phyloP scores from a whole-genome alignment of 2,113 vertebrate genomes.

The Blennius ocellaris region DNA sequence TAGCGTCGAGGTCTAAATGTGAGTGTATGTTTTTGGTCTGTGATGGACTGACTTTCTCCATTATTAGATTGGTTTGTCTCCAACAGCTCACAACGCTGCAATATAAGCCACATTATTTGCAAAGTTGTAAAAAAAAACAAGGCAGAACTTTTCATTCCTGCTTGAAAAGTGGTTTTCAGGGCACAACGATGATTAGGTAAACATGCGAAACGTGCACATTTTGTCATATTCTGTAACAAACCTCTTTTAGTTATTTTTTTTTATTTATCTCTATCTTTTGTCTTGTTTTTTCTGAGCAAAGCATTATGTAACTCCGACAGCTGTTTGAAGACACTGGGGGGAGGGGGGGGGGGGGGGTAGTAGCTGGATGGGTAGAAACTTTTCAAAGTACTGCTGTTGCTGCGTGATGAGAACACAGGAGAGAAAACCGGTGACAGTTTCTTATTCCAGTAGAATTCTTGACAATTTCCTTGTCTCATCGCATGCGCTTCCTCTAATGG shows the following conservation, averaged over 20 bases:
- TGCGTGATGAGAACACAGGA: conserved; percentile 48
- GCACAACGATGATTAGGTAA: not conserved
- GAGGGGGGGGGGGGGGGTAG: not conserved
- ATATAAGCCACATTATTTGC: too few species aligned
- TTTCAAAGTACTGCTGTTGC: conserved; percentile 66
- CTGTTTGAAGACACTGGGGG: conserved; percentile 64
- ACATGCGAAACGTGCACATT: not conserved
- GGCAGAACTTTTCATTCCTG: too few species aligned
- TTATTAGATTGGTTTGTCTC: too few species aligned
- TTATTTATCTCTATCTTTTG: conserved; percentile 31
- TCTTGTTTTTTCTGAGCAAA: conserved; percentile 27
- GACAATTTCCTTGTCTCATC: conserved; percentile 45
- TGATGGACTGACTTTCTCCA: too few species aligned
- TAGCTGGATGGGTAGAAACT: conserved; percentile 51
- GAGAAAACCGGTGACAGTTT: conserved; percentile 45
- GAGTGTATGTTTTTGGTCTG: too few species aligned
- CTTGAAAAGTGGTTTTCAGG: too few species aligned
- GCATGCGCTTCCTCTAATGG: conserved; percentile 14
- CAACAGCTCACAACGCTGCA: too few species aligned
- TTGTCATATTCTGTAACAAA: conserved; percentile 39
- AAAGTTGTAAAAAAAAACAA: too few species aligned
- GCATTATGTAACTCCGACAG: conserved; percentile 74
- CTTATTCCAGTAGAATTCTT: conserved; percentile 36
- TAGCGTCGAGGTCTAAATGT: too few species aligned
- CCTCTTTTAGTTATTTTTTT: conserved; percentile 28